Conservation (phyloP, 2,113 vertebrate species). For the Protobothrops flavoviridis region DNA sequence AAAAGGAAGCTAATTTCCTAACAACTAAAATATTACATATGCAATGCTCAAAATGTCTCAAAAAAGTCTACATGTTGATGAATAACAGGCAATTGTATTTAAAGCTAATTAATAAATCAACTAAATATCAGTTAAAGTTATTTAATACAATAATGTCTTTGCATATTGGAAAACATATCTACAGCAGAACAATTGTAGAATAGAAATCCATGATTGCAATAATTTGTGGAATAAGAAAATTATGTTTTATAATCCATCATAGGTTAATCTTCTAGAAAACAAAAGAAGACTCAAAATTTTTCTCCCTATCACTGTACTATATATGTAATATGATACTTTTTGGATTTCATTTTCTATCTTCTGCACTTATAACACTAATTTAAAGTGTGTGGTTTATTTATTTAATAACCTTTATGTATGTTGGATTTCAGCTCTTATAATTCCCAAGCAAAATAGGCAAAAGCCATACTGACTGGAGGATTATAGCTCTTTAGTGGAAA, state of each 20-base stretch:
- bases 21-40: neutral
- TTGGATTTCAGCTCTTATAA: neutral
- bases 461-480: neutral
- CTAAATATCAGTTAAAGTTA: neutral
- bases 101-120: neutral
- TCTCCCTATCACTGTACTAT: neutral
- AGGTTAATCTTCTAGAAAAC: neutral
- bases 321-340: neutral
- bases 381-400: neutral
- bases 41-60: neutral
- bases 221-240: neutral
- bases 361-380: neutral
- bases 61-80: neutral
- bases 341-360: neutral
- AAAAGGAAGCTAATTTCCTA: neutral
- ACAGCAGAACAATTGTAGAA: neutral
- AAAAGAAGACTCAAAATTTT: neutral
- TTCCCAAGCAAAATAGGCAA: neutral
- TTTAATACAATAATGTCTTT: neutral
- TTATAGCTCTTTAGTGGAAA: constrained; percentile 9
- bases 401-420: neutral
- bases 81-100: neutral
- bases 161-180: neutral
- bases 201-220: neutral
- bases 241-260: neutral